A percentile compares a stretch with the other conserved stretches of the same genome.
Conservation (phyloP, 2,888 invertebrate genomes). For the Actias luna region DNA sequence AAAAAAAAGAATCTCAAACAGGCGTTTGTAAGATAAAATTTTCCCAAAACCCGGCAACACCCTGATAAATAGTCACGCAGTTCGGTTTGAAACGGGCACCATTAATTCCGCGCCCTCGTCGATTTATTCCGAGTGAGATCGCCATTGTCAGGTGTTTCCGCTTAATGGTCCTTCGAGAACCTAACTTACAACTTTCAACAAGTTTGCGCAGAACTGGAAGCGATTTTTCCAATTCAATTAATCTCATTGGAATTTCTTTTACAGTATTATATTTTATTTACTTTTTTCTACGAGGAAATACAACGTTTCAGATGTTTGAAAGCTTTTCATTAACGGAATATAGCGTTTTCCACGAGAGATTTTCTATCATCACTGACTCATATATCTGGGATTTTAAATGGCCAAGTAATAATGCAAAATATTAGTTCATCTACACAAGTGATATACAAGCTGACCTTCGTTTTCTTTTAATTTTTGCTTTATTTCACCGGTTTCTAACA, state of each 20-base stretch:
- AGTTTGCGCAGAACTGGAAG: background rate
- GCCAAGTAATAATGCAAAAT: no score
- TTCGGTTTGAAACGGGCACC: background rate
- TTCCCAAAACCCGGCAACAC: background rate
- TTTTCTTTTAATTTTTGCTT: no score
- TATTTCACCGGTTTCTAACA: no score
- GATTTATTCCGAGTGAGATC: conserved; percentile 5
- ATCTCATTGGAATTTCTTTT: background rate
- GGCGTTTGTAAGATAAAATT: background rate
- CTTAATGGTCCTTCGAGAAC: background rate
- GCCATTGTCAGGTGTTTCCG: conserved; percentile 7
- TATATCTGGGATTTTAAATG: background rate
- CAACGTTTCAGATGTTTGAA: background rate
- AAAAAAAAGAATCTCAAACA: background rate
- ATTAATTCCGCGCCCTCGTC: conserved; percentile 2
- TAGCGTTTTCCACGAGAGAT: background rate
- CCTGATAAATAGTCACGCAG: background rate
- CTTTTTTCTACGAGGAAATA: background rate
- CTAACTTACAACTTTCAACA: conserved; percentile 3
- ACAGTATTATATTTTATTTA: background rate
- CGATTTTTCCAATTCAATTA: background rate
- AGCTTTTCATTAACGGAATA: background rate
- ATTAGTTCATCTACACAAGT: no score
- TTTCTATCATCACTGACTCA: background rate
- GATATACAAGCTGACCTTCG: no score